A percentile compares a stretch with the other conserved stretches of the same genome.
These are phyloP conservation scores for Aphelinus certus DNA, from an alignment of 1,140 invertebrate genomes.

Conservation along the genomic window DNA sequence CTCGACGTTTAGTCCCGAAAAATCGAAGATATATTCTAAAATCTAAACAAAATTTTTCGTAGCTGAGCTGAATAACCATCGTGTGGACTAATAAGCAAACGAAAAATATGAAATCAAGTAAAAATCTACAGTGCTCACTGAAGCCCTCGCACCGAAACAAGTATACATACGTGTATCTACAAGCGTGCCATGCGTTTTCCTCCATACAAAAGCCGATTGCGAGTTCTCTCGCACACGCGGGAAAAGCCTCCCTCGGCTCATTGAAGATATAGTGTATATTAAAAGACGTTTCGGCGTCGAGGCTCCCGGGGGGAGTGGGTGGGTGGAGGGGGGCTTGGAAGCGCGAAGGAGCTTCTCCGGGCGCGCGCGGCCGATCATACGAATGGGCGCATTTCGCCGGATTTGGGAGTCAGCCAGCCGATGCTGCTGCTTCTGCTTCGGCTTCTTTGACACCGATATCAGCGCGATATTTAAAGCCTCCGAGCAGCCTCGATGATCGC, in stretches of 20 bases:
- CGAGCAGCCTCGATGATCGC: background rate
- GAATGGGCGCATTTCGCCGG: slow-evolving; percentile 63
- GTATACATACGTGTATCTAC: background rate
- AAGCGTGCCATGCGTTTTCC: slow-evolving; percentile 35
- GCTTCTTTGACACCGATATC: slow-evolving; percentile 21
- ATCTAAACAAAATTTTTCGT: too few species aligned
- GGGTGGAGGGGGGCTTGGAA: slow-evolving; percentile 7
- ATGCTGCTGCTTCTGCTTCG: background rate
- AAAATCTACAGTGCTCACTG: too few species aligned
- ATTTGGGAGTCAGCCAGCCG: slow-evolving; percentile 10
- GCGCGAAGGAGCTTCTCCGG: background rate
- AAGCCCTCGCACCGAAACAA: background rate
- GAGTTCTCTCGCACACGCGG: background rate
- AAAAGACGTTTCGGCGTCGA: slow-evolving; percentile 61
- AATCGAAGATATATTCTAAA: too few species aligned
- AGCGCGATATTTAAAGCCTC: slow-evolving; percentile 5
- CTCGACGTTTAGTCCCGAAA: too few species aligned
- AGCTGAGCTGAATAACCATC: too few species aligned
- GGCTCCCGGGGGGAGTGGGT: slow-evolving; percentile 48
- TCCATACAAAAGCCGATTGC: too few species aligned
- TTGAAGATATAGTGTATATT: slow-evolving; percentile 67
- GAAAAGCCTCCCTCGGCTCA: slow-evolving; percentile 49
- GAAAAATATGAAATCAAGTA: too few species aligned
- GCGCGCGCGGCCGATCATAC: slow-evolving; percentile 61
- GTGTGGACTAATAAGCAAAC: too few species aligned